Percentiles rank a stretch among this genome's conserved stretches.
phyloP scores from a whole-genome alignment of 2,888 invertebrate genomes.

The Netelia inedita region DNA sequence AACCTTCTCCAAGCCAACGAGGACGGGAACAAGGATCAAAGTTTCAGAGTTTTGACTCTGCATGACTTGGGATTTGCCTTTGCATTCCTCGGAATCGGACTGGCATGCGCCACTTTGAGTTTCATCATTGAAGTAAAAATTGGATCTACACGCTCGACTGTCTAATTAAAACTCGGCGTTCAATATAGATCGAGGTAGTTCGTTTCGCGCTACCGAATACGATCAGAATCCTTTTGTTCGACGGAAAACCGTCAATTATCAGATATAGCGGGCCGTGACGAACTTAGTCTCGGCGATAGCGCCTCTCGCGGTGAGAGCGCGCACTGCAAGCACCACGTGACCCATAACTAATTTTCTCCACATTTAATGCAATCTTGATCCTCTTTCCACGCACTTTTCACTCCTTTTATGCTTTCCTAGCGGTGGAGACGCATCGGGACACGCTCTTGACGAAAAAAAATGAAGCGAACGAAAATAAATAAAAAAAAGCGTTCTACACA shows the following conservation, averaged over 20 bases:
- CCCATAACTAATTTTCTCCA: no score
- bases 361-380: no score
- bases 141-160: background rate
- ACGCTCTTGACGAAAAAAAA: background rate
- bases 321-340: no score
- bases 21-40: background rate
- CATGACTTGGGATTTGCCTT: background rate
- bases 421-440: no score
- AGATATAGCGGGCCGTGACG: no score
- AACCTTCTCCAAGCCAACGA: background rate
- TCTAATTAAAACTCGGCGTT: background rate
- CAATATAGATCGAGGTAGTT: background rate
- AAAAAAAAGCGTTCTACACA: constrained; percentile 9
- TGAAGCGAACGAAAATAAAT: background rate
- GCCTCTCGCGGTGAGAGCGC: no score
- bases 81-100: background rate
- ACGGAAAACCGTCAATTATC: no score
- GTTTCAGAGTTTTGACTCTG: background rate
- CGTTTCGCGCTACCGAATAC: background rate
- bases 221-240: no score
- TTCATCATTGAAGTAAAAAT: background rate
- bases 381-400: no score
- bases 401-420: no score
- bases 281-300: no score
- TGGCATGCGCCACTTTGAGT: background rate